Conservation (phyloP, 2,113 vertebrate species). For the Mixornis gularis region DNA sequence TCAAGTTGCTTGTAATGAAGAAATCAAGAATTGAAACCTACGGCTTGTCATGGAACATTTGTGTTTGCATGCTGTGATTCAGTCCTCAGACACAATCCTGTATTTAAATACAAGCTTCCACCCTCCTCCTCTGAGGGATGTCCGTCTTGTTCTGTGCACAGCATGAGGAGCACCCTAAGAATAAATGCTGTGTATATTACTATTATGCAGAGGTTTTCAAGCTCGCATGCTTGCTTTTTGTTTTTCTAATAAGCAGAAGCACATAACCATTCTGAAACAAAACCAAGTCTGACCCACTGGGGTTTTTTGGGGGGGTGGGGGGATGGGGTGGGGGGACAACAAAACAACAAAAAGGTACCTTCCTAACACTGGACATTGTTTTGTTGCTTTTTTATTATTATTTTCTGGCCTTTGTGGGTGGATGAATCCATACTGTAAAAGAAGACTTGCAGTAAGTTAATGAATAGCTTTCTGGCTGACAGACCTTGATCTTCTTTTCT, state of each 20-base stretch:
- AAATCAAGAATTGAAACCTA: background rate
- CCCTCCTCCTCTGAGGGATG: fast-evolving
- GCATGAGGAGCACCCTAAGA: background rate
- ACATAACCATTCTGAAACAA: background rate
- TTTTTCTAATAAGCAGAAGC: background rate
- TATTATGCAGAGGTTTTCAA: background rate
- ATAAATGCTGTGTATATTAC: background rate
- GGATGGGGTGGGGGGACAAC: no score
- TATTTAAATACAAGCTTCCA: background rate
- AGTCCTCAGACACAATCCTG: background rate
- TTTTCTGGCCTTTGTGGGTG: background rate
- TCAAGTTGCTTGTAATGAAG: background rate
- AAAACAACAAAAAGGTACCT: background rate
- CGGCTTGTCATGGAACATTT: background rate
- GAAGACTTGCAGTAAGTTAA: background rate
- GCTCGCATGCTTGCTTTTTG: no score
- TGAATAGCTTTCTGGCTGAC: background rate
- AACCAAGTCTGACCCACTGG: background rate
- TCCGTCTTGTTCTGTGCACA: background rate
- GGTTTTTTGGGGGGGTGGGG: background rate
- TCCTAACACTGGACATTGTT: background rate
- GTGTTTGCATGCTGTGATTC: background rate
- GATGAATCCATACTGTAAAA: background rate
- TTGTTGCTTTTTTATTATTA: no score
- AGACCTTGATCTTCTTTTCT: background rate